phyloP scores from a whole-genome alignment of 2,888 invertebrate genomes.

The Polymixis lichenea region DNA sequence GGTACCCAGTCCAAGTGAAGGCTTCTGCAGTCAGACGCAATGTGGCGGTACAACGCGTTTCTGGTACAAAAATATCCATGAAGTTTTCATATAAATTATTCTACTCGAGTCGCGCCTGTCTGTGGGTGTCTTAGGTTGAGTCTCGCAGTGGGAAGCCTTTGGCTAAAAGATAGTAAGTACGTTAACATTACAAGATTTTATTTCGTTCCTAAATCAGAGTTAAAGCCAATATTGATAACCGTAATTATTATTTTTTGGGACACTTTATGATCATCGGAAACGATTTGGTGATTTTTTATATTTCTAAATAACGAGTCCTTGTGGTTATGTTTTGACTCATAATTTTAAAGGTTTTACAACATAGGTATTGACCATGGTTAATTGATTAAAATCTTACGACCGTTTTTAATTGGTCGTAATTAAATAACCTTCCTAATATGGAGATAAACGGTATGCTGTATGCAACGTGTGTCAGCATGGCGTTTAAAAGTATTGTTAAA shows the following conservation, averaged over 20 bases:
- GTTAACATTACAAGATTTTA: too few relatives aligned
- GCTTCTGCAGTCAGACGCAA: too few relatives aligned
- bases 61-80: too few relatives aligned
- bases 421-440: background rate
- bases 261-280: too few relatives aligned
- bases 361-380: background rate
- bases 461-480: background rate
- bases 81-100: too few relatives aligned
- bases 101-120: too few relatives aligned
- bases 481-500: too few relatives aligned
- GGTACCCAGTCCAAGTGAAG: too few relatives aligned
- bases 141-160: background rate
- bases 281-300: background rate
- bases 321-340: background rate
- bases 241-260: background rate
- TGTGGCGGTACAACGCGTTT: too few relatives aligned
- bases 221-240: background rate
- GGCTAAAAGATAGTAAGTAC: background rate
- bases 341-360: conserved; percentile 11
- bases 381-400: conserved; percentile 16
- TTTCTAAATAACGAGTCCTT: background rate
- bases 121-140: background rate
- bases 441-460: background rate
- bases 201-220: background rate
- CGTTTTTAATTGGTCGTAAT: conserved; percentile 32